These are phyloP conservation scores for Odontamblyopus lacepedii DNA, from an alignment of 2,797 vertebrate species.

Conservation along the genomic window DNA sequence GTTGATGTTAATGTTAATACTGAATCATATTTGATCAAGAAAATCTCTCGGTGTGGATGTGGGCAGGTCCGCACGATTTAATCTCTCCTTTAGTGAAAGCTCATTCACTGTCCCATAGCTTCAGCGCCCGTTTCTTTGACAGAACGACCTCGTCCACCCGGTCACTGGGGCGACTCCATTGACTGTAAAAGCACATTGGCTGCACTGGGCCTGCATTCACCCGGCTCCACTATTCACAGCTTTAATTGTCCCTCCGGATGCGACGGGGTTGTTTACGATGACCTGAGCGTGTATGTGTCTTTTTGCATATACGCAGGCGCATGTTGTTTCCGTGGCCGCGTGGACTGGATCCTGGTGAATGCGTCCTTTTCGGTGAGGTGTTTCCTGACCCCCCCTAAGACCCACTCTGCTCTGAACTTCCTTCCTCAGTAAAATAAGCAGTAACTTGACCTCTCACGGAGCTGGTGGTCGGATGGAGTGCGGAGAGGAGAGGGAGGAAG, in stretches of 20 bases:
- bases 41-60: no score
- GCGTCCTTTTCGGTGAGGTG: conserved; percentile 47
- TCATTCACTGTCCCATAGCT: background rate
- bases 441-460: conserved; percentile 58
- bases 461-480: conserved; percentile 55
- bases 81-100: background rate
- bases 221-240: background rate
- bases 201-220: conserved; percentile 3
- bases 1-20: no score
- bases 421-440: conserved; percentile 76
- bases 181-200: background rate
- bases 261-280: conserved; percentile 48
- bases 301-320: conserved; percentile 46
- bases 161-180: conserved; percentile 1
- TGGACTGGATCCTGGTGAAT: conserved; percentile 51
- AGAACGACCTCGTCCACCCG: conserved; percentile 46
- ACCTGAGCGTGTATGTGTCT: conserved; percentile 45
- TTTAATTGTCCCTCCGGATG: conserved; percentile 23
- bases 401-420: conserved; percentile 62
- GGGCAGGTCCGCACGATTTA: background rate
- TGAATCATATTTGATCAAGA: no score
- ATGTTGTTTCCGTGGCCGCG: conserved; percentile 66
- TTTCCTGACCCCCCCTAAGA: conserved; percentile 73
- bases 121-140: conserved; percentile 35
- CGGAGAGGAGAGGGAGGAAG: conserved; percentile 51